Percentiles rank a stretch among this genome's conserved stretches.
Conservation (phyloP, 2,797 vertebrate species). For the Mormyrops attenuatus region DNA sequence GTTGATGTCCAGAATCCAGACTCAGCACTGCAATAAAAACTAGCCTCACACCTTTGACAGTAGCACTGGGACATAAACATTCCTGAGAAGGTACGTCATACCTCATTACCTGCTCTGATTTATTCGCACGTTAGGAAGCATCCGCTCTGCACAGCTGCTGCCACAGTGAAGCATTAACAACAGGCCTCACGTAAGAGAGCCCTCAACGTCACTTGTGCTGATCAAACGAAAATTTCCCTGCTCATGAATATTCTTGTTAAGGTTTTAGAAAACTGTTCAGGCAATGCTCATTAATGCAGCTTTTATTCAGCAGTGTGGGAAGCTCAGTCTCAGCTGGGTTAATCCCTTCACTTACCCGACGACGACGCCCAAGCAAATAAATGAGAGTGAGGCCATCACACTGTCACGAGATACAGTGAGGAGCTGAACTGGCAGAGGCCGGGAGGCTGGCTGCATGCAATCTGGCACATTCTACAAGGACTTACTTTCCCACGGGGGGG, state of each 20-base stretch:
- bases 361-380: slow-evolving; percentile 11
- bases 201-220: slow-evolving; percentile 34
- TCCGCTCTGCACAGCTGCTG: slow-evolving; percentile 38
- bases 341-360: not conserved
- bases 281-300: slow-evolving; percentile 41
- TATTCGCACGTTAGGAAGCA: slow-evolving; percentile 29
- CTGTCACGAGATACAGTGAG: not conserved
- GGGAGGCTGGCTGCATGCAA: not conserved
- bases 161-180: slow-evolving; percentile 43
- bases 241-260: slow-evolving; percentile 39
- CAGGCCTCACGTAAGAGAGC: slow-evolving; percentile 31
- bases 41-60: slow-evolving; percentile 22
- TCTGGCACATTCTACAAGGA: not conserved
- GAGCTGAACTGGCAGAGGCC: not conserved
- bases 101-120: slow-evolving; percentile 32
- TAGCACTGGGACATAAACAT: not conserved
- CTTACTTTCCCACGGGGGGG: not conserved
- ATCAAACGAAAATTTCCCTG: slow-evolving; percentile 38
- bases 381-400: not conserved
- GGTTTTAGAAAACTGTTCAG: slow-evolving; percentile 42
- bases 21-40: slow-evolving; percentile 30
- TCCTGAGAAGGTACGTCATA: slow-evolving; percentile 4
- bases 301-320: slow-evolving; percentile 34
- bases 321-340: slow-evolving; percentile 28
- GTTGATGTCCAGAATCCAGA: not conserved